Percentiles rank a stretch among this genome's conserved stretches.
Conservation (phyloP, 2,797 vertebrate species). For the Danio albolineatus region DNA sequence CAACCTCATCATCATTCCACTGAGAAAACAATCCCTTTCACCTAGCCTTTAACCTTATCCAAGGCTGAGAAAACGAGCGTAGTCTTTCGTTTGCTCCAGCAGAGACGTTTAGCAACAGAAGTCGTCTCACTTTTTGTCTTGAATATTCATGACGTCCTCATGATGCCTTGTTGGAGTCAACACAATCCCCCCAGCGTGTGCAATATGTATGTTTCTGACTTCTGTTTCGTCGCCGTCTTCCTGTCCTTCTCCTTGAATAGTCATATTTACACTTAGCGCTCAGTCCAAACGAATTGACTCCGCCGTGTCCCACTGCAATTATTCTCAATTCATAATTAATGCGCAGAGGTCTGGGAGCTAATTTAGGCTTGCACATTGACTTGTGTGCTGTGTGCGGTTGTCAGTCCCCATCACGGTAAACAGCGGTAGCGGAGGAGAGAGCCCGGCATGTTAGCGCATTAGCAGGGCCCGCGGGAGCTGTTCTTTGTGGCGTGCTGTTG, state of each 20-base stretch:
- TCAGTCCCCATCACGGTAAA: conserved; percentile 80
- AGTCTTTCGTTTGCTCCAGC: conserved; percentile 56
- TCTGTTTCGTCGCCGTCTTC: conserved; percentile 28
- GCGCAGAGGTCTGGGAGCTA: conserved; percentile 79
- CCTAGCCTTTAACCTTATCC: conserved; percentile 64
- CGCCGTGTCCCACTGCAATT: conserved; percentile 80
- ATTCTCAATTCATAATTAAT: conserved; percentile 85
- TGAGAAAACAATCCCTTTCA: conserved; percentile 71
- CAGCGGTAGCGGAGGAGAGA: conserved; percentile 74
- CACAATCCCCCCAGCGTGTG: background rate
- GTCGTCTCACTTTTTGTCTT: conserved; percentile 3
- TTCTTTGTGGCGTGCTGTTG: conserved; percentile 46
- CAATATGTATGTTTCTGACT: conserved; percentile 11
- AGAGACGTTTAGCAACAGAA: background rate
- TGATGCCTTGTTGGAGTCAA: conserved; percentile 27
- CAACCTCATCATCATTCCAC: conserved; percentile 73
- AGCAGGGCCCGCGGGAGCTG: conserved; percentile 47
- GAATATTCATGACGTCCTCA: conserved; percentile 45
- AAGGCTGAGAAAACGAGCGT: conserved; percentile 67
- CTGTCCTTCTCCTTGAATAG: conserved; percentile 30
- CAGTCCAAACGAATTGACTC: conserved; percentile 78
- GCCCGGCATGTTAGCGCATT: conserved; percentile 65
- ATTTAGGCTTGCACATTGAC: conserved; percentile 81
- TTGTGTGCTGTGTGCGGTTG: conserved; percentile 78
- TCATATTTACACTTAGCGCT: conserved; percentile 71